phyloP scores from a whole-genome alignment of 2,888 invertebrate species.

The Andrena haemorrhoa region DNA sequence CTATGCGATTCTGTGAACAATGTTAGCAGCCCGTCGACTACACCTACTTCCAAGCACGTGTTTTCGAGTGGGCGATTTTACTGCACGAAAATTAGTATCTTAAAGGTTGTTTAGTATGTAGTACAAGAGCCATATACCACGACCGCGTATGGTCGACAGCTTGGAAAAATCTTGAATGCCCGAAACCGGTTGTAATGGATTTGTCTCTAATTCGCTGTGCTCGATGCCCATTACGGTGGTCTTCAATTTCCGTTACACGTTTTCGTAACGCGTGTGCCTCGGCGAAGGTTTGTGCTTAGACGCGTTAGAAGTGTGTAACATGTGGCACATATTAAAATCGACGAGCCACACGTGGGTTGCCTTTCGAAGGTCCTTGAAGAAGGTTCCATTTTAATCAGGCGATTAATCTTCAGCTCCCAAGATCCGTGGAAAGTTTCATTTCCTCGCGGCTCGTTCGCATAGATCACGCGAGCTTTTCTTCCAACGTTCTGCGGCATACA shows the following conservation, averaged over 20 bases:
- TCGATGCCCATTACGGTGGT: constrained; percentile 24
- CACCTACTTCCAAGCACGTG: neutral
- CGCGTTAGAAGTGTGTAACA: constrained; percentile 34
- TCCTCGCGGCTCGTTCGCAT: neutral
- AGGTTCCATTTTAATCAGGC: constrained; percentile 5
- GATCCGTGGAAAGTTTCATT: constrained; percentile 21
- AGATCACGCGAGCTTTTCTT: neutral
- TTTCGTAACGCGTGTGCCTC: constrained; percentile 31
- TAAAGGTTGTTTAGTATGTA: neutral
- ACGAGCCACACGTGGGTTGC: constrained; percentile 2
- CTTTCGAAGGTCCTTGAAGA: constrained; percentile 23
- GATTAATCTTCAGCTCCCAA: constrained; percentile 4
- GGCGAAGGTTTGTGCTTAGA: constrained; percentile 23
- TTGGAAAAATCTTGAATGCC: constrained; percentile 16
- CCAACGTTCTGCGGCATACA: neutral
- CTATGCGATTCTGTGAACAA: constrained; percentile 4
- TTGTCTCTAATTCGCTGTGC: constrained; percentile 18
- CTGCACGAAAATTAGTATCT: neutral
- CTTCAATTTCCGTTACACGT: constrained; percentile 50
- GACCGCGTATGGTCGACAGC: constrained; percentile 16
- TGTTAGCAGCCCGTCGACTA: neutral
- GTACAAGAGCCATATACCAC: neutral
- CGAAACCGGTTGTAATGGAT: constrained; percentile 64
- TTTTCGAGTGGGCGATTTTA: neutral
- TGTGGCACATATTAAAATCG: constrained; percentile 28